A percentile compares a stretch with the other conserved stretches of the same genome.
Conservation (phyloP, 2,888 invertebrate genomes). For the Acronicta psi region DNA sequence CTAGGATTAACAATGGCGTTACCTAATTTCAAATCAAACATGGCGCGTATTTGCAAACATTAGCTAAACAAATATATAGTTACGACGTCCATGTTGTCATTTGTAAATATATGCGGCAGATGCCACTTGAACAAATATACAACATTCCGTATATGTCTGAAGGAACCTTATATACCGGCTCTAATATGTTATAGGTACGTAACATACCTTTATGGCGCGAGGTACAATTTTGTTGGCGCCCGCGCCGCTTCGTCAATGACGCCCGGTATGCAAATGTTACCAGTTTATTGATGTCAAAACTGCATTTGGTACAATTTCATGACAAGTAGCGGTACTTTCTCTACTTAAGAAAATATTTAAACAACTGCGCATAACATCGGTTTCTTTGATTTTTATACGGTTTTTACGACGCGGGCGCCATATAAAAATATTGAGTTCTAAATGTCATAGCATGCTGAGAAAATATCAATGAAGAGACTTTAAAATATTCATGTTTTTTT, state of each 20-base stretch:
- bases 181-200: conserved; percentile 32
- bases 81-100: conserved; percentile 46
- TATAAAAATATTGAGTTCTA: conserved; percentile 23
- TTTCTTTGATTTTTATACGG: conserved; percentile 24
- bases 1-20: conserved; percentile 51
- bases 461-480: conserved; percentile 26
- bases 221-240: conserved; percentile 52
- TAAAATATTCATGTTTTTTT: conserved; percentile 33
- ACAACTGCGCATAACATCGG: conserved; percentile 7
- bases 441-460: conserved; percentile 36
- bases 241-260: conserved; percentile 61
- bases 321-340: conserved; percentile 50
- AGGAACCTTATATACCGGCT: conserved; percentile 27
- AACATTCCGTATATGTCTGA: conserved; percentile 55
- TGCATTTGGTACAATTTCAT: conserved; percentile 49
- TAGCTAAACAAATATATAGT: conserved; percentile 42
- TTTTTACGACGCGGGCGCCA: conserved; percentile 1
- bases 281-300: conserved; percentile 64
- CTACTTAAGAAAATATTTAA: conserved; percentile 31
- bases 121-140: conserved; percentile 70
- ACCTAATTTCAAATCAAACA: conserved; percentile 53
- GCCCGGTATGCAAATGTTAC: conserved; percentile 72
- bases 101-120: conserved; percentile 66
- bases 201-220: conserved; percentile 31
- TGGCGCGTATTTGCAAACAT: conserved; percentile 50